Evolutionary conservation across 2,888 invertebrate species (phyloP).

Genomic region (Blastobasis lacticolella): DNA sequence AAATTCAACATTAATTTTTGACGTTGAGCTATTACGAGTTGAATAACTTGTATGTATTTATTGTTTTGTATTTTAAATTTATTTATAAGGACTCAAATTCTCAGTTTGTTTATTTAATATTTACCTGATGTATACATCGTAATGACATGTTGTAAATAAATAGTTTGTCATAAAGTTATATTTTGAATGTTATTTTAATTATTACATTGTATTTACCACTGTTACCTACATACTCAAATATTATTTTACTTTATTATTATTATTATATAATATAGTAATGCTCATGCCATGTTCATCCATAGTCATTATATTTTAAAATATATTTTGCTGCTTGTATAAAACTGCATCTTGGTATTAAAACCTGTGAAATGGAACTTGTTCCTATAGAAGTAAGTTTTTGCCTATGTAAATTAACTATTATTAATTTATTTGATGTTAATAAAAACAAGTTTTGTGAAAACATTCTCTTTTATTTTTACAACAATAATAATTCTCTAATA

Average conservation of each 20-base stretch:
- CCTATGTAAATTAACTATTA: not conserved
- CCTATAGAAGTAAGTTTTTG: too few species aligned
- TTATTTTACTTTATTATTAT: too few species aligned
- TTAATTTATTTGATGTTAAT: conserved; percentile 4
- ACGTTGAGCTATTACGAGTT: conserved; percentile 94
- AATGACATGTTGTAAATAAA: not conserved
- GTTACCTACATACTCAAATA: too few species aligned
- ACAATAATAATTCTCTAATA: not conserved
- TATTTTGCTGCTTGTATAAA: too few species aligned
- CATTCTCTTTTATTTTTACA: not conserved
- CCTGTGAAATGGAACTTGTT: too few species aligned
- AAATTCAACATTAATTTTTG: conserved; percentile 94
- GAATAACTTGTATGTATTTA: conserved; percentile 68
- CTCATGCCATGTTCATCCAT: too few species aligned
- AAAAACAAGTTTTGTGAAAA: conserved; percentile 2
- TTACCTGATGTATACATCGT: not conserved
- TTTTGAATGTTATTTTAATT: too few species aligned
- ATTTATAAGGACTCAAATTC: not conserved
- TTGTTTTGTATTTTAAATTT: not conserved
- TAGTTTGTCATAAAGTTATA: too few species aligned
- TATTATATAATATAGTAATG: too few species aligned
- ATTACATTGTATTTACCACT: too few species aligned
- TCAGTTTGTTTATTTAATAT: not conserved
- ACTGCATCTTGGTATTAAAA: too few species aligned
- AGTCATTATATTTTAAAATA: too few species aligned